Conservation (phyloP, 1,140 invertebrate species). For the Hyphantria cunea region DNA sequence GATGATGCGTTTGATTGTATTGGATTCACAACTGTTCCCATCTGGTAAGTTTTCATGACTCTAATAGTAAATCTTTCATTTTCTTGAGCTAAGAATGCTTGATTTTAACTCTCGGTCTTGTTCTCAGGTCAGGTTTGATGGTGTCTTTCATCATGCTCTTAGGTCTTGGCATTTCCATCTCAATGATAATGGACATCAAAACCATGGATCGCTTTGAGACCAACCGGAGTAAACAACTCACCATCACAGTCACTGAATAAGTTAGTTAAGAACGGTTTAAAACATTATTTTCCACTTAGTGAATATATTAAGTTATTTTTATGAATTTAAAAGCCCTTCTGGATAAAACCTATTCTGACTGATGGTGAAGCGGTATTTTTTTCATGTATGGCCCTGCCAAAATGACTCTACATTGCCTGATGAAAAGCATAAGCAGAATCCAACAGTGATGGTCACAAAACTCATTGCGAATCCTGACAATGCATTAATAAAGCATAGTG, state of each 20-base stretch:
- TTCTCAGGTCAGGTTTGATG: constrained; percentile 88
- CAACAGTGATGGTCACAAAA: too few species aligned
- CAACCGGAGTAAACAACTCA: constrained; percentile 96
- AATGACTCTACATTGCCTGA: too few species aligned
- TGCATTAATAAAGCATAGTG: too few species aligned
- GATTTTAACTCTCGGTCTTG: too few species aligned
- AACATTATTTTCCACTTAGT: too few species aligned
- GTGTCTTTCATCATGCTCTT: constrained; percentile 88
- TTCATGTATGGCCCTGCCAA: too few species aligned
- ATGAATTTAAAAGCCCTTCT: too few species aligned
- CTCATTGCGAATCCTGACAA: too few species aligned
- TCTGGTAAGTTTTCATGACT: constrained; percentile 85
- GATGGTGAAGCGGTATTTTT: too few species aligned
- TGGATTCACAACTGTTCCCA: constrained; percentile 94
- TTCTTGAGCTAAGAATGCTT: neutral
- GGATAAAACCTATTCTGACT: too few species aligned
- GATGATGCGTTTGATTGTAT: constrained; percentile 92
- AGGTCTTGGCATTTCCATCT: constrained; percentile 91
- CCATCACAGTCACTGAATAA: constrained; percentile 89
- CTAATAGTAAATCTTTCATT: neutral
- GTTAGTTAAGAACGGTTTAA: neutral
- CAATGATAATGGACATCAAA: constrained; percentile 95
- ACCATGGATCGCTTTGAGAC: constrained; percentile 99
- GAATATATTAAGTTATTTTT: too few species aligned
- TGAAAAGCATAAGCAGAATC: too few species aligned